Conservation (phyloP, 2,113 vertebrate species). For the Tringa solitaria region DNA sequence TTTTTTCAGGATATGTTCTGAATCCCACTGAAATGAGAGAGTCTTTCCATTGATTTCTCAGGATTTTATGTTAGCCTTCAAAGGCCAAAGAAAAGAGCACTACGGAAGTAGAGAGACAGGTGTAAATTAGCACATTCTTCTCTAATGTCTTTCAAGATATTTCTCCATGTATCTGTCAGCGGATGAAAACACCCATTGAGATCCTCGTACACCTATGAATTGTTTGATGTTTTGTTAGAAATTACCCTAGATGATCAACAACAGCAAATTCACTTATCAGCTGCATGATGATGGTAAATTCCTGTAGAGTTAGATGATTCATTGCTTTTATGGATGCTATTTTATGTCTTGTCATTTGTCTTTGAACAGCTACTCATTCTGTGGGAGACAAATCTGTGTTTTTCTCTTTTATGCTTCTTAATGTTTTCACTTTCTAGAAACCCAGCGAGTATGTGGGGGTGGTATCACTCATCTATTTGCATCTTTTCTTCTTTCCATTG, state of each 20-base stretch:
- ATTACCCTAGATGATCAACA: constrained; percentile 8
- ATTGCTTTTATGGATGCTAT: constrained; percentile 43
- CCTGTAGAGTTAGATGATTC: constrained; percentile 40
- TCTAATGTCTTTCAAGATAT: background rate
- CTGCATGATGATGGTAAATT: constrained; percentile 21
- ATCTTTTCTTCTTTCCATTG: background rate
- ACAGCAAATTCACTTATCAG: constrained; percentile 35
- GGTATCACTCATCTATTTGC: background rate
- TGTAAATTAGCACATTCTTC: background rate
- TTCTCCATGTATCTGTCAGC: background rate
- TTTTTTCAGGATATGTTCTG: background rate
- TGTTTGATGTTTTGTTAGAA: constrained; percentile 37
- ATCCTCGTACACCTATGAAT: background rate
- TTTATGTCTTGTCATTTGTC: constrained; percentile 48
- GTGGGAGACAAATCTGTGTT: background rate
- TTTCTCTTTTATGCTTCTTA: background rate
- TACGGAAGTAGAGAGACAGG: background rate
- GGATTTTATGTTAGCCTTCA: background rate
- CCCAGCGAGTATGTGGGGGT: background rate
- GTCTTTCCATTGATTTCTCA: background rate
- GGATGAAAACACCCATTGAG: background rate
- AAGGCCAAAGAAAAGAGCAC: background rate
- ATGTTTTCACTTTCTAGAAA: constrained; percentile 1
- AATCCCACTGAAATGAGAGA: background rate
- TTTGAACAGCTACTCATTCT: constrained; percentile 36